Percentiles rank a stretch among this genome's conserved stretches.
phyloP scores from a whole-genome alignment of 1,140 invertebrate species.

The Drosophila trapezifrons region DNA sequence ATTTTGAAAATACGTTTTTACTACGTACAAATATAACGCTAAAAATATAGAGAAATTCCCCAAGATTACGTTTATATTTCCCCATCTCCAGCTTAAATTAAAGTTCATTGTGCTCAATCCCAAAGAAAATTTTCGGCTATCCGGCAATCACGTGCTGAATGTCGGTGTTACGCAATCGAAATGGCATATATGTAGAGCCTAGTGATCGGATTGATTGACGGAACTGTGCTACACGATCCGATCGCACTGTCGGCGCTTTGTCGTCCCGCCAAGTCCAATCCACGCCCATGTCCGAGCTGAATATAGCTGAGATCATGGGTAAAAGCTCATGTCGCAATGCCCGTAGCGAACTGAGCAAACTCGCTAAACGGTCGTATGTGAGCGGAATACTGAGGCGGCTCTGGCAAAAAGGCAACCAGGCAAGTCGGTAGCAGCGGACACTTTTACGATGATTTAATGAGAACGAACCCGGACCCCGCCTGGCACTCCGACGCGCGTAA shows the following conservation, averaged over 20 bases:
- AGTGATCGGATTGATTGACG: conserved; percentile 67
- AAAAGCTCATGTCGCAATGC: conserved; percentile 58
- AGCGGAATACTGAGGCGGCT: conserved; percentile 55
- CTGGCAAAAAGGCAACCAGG: neutral
- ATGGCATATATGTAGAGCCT: conserved; percentile 22
- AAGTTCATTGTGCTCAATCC: conserved; percentile 66
- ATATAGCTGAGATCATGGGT: conserved; percentile 49
- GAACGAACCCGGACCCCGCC: conserved; percentile 5
- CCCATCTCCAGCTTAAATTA: conserved; percentile 16
- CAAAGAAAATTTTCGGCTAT: conserved; percentile 39
- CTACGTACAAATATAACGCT: neutral
- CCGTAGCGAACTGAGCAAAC: conserved; percentile 24
- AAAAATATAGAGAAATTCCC: neutral
- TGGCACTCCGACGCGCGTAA: conserved; percentile 60
- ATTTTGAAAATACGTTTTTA: neutral
- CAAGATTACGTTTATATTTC: neutral
- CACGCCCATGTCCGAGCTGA: conserved; percentile 41
- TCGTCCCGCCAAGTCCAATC: conserved; percentile 35
- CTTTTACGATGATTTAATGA: conserved; percentile 72
- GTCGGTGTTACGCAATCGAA: conserved; percentile 55
- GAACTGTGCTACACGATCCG: conserved; percentile 70
- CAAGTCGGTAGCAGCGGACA: conserved; percentile 49
- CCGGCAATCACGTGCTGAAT: conserved; percentile 51
- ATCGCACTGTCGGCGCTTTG: conserved; percentile 17
- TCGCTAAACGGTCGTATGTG: conserved; percentile 60